Percentiles rank a stretch among this genome's conserved stretches.
phyloP scores from a whole-genome alignment of 2,113 vertebrate species.

The Ptyas mucosa region DNA sequence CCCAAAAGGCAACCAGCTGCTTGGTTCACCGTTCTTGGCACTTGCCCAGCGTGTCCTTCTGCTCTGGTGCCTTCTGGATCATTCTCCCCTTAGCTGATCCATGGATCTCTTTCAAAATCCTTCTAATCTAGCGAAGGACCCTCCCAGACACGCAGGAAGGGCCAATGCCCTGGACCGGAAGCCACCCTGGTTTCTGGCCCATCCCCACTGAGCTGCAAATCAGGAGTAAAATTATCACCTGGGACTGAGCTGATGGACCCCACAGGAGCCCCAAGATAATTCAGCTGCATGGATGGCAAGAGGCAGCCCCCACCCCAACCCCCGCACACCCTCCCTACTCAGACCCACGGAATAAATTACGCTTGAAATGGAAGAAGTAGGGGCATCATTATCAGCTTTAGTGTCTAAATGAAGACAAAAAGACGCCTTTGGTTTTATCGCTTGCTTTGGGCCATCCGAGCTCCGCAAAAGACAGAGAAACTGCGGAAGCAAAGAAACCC shows the following conservation, averaged over 20 bases:
- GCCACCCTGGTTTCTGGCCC: neutral
- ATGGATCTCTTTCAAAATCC: neutral
- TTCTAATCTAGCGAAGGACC: neutral
- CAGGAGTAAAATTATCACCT: no score
- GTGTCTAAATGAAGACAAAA: neutral
- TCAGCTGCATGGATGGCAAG: neutral
- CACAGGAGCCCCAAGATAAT: neutral
- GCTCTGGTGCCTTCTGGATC: no score
- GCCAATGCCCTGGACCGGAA: neutral
- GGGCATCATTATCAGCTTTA: neutral
- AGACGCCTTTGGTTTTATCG: slow-evolving; percentile 28
- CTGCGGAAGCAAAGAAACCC: neutral
- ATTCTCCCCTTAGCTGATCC: no score
- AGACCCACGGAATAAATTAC: neutral
- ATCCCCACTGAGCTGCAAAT: neutral
- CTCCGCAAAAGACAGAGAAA: neutral
- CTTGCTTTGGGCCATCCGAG: slow-evolving; percentile 13
- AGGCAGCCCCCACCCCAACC: no score
- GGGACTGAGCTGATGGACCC: neutral
- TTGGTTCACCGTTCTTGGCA: no score
- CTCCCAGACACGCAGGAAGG: neutral
- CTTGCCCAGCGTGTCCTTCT: no score
- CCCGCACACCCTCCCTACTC: no score
- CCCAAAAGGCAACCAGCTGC: no score
- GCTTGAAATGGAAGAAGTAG: neutral